Evolutionary conservation across 2,113 vertebrate species (phyloP).

Genomic region (Sturnira hondurensis): DNA sequence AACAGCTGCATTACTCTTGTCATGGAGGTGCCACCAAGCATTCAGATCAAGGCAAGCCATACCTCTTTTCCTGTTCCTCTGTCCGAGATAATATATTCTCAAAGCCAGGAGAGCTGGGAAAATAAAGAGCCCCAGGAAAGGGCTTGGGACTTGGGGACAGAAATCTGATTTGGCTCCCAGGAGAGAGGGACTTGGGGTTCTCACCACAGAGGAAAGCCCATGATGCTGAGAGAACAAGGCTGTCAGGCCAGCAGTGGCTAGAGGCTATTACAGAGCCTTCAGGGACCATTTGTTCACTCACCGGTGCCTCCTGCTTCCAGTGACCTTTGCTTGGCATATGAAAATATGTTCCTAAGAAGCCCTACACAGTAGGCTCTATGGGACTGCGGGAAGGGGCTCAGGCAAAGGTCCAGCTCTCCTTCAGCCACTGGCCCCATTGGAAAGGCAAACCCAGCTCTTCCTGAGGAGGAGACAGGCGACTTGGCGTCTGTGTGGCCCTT

Average conservation of each 20-base stretch:
- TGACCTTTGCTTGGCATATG: conserved; percentile 50
- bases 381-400: not conserved
- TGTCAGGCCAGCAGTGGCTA: not conserved
- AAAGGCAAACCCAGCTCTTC: not conserved
- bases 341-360: conserved; percentile 62
- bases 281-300: not conserved
- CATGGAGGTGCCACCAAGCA: fast-evolving
- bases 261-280: not conserved
- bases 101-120: not conserved
- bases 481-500: not conserved
- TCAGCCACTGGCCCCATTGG: not conserved
- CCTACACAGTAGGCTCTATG: not conserved
- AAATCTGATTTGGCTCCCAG: not conserved
- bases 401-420: not conserved
- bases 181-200: not conserved
- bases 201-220: not conserved
- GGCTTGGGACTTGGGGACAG: not conserved
- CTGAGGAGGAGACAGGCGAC: not conserved
- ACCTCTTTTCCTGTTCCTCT: not conserved
- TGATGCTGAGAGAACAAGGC: not conserved
- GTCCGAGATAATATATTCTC: not conserved
- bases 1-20: not conserved
- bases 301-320: not conserved
- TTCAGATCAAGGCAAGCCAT: not conserved
- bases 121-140: not conserved